Conservation (phyloP, 2,797 vertebrate genomes). For the Etheostoma perlongum region DNA sequence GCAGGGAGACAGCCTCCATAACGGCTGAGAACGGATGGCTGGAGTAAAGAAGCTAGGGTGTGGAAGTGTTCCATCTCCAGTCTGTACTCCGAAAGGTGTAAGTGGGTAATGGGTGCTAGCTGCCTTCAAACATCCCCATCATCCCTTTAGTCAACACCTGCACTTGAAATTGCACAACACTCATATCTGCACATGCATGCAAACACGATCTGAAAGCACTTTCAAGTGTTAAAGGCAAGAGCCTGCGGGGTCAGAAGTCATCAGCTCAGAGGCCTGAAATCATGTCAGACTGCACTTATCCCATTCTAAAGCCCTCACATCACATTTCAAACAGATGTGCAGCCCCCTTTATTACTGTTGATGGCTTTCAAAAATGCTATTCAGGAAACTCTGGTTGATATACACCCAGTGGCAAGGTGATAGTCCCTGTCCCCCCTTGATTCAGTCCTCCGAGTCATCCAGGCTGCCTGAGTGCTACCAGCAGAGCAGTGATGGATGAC, state of each 20-base stretch:
- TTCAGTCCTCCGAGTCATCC: conserved; percentile 55
- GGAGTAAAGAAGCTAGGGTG: conserved; percentile 27
- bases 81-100: conserved; percentile 61
- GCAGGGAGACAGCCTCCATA: conserved; percentile 35
- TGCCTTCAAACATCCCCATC: conserved; percentile 69
- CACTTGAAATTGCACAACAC: conserved; percentile 47
- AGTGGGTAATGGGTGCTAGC: conserved; percentile 70
- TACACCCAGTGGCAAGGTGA: conserved; percentile 68
- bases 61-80: conserved; percentile 66
- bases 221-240: conserved; percentile 74
- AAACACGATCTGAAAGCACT: conserved; percentile 63
- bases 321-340: conserved; percentile 53
- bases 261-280: conserved; percentile 74
- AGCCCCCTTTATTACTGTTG: conserved; percentile 33
- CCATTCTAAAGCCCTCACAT: conserved; percentile 52
- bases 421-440: conserved; percentile 62
- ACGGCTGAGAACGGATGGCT: conserved; percentile 54
- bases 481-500: conserved; percentile 75
- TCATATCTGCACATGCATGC: conserved; percentile 29
- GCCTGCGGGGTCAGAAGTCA: conserved; percentile 77
- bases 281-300: conserved; percentile 77
- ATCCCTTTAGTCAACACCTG: conserved; percentile 63
- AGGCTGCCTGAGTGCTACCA: conserved; percentile 57
- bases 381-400: conserved; percentile 64
- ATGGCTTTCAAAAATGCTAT: conserved; percentile 54